These are phyloP conservation scores for Eucera pruinosa DNA, from an alignment of 2,888 invertebrate species.

Conservation along the genomic window DNA sequence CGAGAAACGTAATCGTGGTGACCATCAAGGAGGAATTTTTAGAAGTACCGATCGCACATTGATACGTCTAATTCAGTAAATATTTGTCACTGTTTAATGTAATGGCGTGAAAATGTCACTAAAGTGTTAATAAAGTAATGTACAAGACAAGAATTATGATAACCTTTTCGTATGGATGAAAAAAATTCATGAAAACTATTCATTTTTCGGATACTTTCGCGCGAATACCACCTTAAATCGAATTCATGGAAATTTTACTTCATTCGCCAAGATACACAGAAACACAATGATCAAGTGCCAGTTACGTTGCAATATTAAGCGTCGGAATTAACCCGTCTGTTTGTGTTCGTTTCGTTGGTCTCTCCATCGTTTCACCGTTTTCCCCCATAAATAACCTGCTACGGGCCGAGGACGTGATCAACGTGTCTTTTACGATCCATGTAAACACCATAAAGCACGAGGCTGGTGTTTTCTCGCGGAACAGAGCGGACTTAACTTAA, in stretches of 20 bases:
- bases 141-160: no score
- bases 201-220: no score
- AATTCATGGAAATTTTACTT: not conserved
- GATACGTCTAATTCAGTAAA: no score
- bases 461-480: not conserved
- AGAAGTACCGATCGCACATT: no score
- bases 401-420: slow-evolving; percentile 6
- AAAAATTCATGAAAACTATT: no score
- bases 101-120: no score
- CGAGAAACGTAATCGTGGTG: no score
- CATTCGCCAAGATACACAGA: not conserved
- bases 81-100: no score
- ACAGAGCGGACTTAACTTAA: slow-evolving; percentile 15
- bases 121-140: no score
- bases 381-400: slow-evolving; percentile 6
- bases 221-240: no score
- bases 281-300: slow-evolving; percentile 23
- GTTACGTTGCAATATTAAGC: slow-evolving; percentile 24
- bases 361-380: not conserved
- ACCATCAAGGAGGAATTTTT: no score
- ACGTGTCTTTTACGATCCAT: slow-evolving; percentile 26
- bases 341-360: not conserved
- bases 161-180: no score
- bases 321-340: slow-evolving; percentile 15
- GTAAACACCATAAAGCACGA: slow-evolving; percentile 25